Percentiles rank a stretch among this genome's conserved stretches.
Evolutionary conservation across 2,888 invertebrate genomes (phyloP).

Genomic region (Dynastes hyllus): DNA sequence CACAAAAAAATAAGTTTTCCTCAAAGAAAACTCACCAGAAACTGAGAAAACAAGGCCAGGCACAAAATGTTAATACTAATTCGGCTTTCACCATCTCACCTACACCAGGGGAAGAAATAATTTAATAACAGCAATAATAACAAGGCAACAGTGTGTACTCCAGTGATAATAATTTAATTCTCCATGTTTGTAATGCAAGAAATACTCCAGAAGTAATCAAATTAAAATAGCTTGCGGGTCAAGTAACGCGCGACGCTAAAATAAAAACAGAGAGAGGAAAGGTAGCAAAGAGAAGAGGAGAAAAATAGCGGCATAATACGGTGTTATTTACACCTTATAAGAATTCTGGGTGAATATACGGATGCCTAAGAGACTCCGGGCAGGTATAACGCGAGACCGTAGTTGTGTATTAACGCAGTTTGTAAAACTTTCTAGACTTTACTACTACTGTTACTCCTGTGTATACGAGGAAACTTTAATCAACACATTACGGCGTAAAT

Average conservation of each 20-base stretch:
- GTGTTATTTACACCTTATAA: conserved; percentile 37
- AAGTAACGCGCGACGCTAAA: not conserved
- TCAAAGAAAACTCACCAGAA: not conserved
- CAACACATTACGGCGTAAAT: conserved; percentile 10
- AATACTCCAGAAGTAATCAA: conserved; percentile 15
- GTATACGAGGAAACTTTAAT: conserved; percentile 35
- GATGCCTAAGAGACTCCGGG: not conserved
- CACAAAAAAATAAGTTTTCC: not conserved
- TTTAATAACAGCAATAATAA: conserved; percentile 30
- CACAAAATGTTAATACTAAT: conserved; percentile 5
- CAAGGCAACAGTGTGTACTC: not conserved
- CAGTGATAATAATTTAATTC: conserved; percentile 14
- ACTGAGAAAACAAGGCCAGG: not conserved
- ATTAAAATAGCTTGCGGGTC: conserved; percentile 22
- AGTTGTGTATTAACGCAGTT: conserved; percentile 35
- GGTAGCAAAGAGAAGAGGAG: not conserved
- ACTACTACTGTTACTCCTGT: not conserved
- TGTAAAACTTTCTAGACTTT: conserved; percentile 16
- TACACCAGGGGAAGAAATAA: not conserved
- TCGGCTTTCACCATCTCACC: not conserved
- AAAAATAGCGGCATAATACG: not conserved
- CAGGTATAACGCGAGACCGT: conserved; percentile 9
- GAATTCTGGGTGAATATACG: conserved; percentile 22
- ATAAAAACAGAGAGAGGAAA: not conserved
- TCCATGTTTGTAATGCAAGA: conserved; percentile 18